phyloP scores from a whole-genome alignment of 1,140 invertebrate genomes.

The Papilio glaucus region DNA sequence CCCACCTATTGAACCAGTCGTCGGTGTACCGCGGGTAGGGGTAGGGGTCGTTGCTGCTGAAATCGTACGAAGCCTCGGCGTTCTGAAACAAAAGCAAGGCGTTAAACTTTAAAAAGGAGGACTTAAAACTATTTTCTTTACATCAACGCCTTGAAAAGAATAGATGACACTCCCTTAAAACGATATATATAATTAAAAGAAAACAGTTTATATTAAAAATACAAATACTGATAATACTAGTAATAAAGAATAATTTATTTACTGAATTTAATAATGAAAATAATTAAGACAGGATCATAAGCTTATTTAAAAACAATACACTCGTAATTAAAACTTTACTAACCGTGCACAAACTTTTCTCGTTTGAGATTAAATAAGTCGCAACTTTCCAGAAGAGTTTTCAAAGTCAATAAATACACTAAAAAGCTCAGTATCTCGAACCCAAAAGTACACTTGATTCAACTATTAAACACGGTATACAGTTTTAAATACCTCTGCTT shows the following conservation, averaged over 20 bases:
- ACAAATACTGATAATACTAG: too few relatives aligned
- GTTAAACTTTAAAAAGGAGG: too few relatives aligned
- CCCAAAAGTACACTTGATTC: not conserved
- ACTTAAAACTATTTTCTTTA: too few relatives aligned
- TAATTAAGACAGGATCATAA: too few relatives aligned
- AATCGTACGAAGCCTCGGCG: slow-evolving; percentile 98
- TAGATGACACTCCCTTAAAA: too few relatives aligned
- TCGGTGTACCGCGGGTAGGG: slow-evolving; percentile 98
- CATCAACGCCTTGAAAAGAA: too few relatives aligned
- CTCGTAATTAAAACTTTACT: not conserved
- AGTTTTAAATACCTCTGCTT: not conserved
- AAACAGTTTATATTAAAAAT: too few relatives aligned
- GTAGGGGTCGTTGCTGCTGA: slow-evolving; percentile 98
- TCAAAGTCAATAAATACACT: not conserved
- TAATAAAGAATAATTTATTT: too few relatives aligned
- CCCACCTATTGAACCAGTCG: slow-evolving; percentile 98
- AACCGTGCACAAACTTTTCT: not conserved
- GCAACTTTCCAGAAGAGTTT: not conserved
- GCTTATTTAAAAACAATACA: too few relatives aligned
- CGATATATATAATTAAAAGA: too few relatives aligned
- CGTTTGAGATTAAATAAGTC: not conserved
- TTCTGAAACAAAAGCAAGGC: slow-evolving; percentile 88
- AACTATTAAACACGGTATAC: not conserved
- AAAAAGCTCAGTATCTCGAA: not conserved
- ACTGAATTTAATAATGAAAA: too few relatives aligned